Base-by-base conservation (phyloP, 1,140 invertebrate genomes). In the Apis cerana region DNA sequence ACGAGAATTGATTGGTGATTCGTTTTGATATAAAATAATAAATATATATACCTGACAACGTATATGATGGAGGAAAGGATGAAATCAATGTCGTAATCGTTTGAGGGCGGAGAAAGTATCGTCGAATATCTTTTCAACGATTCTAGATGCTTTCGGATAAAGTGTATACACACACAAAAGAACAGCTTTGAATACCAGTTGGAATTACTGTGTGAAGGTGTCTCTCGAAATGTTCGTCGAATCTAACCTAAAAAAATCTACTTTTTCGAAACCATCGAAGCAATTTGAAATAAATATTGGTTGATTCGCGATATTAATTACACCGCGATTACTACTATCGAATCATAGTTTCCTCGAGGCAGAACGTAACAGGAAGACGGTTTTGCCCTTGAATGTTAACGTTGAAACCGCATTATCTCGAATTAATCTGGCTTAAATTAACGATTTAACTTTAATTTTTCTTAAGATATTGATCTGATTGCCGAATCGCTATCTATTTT, bases 61-160 rank as follows among this genome's bases (percentile, higher is more conserved):
- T 54, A 56, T 59, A 61, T 43, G 33, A 65, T 50, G 71, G 84
- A 86, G 76, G 68, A 79, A 88, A 86, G 85, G 88, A 85, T 79
- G 88, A 90, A 87, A 87, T 76, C 61, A 67, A 75, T 77, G 75
- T 69, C 65, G 75, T 84, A 87, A 88, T 87, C 70, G 72, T 87
- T 48, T 19, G 86, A 87, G 85, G 86, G 82, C 86, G 75, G 85
- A 88, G 86, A 88, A 88, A 88, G 82, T 87, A 80, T 71, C 85
- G 76, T 62, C 58, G 21, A 19, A 64, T 52, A 70, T 82, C 27
- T 70, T 78, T 43, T 54, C 70, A 71, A 23, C 43, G 62, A 75
- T 74, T 69, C 68, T 33, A 77, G 68, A 58, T 85, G 62, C 65
- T 77, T 72, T 77, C 43, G 71, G 21, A 76, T 13, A 17, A 61